Evolutionary conservation across 1,140 invertebrate genomes (phyloP).

Genomic region (Bombus huntii): DNA sequence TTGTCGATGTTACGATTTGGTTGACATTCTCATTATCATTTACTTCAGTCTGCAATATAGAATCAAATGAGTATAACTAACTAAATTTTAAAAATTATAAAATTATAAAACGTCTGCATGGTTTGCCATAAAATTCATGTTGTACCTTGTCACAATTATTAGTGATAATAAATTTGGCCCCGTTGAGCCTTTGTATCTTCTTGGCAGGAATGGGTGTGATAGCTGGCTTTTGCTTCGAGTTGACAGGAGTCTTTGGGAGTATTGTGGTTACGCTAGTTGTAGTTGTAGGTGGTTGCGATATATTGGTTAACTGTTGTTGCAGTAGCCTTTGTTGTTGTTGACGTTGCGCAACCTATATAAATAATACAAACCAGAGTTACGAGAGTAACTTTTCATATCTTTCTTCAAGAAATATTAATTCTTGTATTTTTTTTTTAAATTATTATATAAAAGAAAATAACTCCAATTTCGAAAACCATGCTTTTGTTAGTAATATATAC

Average conservation of each 20-base stretch:
- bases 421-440: not conserved
- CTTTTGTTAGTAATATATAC: slow-evolving; percentile 69
- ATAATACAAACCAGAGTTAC: not conserved
- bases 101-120: not conserved
- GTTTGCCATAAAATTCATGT: not conserved
- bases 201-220: slow-evolving; percentile 78
- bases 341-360: slow-evolving; percentile 84
- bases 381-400: not conserved
- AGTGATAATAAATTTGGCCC: slow-evolving; percentile 80
- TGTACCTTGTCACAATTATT: slow-evolving; percentile 81
- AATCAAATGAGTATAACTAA: not conserved
- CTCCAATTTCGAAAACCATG: slow-evolving; percentile 62
- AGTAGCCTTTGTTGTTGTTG: slow-evolving; percentile 85
- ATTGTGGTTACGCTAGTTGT: slow-evolving; percentile 73
- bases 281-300: slow-evolving; percentile 79
- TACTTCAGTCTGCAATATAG: slow-evolving; percentile 75
- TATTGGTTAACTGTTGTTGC: slow-evolving; percentile 81
- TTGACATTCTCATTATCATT: slow-evolving; percentile 75
- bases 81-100: not conserved
- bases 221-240: slow-evolving; percentile 80
- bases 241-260: slow-evolving; percentile 77
- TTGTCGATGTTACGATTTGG: slow-evolving; percentile 67
- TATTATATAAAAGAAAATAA: not conserved
- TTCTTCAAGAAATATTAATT: not conserved
- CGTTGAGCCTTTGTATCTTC: slow-evolving; percentile 81